Evolutionary conservation across 2,888 invertebrate genomes (phyloP).

Genomic region (Meiosimyza platycephala): DNA sequence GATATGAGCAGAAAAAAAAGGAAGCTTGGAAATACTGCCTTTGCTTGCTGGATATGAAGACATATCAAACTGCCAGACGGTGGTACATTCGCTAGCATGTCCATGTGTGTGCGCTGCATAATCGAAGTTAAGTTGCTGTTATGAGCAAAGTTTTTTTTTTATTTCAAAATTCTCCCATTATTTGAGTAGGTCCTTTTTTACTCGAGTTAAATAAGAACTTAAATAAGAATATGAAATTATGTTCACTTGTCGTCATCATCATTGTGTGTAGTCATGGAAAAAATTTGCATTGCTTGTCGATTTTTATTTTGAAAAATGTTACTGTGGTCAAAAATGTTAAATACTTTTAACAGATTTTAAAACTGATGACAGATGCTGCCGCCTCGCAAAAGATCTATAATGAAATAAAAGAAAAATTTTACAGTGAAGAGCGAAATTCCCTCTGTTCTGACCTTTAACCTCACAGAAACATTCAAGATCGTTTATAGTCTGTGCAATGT

Average conservation of each 20-base stretch:
- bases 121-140: no score
- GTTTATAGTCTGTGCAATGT: no score
- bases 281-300: constrained; percentile 4
- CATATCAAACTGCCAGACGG: constrained; percentile 1
- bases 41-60: constrained; percentile 18
- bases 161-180: neutral
- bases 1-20: neutral
- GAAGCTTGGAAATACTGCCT: constrained; percentile 9
- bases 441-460: no score
- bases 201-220: neutral
- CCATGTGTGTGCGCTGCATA: constrained; percentile 15
- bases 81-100: neutral
- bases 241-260: constrained; percentile 11
- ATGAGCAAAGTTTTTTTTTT: neutral
- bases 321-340: no score
- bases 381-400: no score
- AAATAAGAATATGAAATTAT: constrained; percentile 17
- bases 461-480: no score
- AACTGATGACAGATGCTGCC: no score
- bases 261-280: constrained; percentile 4
- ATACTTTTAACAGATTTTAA: no score
- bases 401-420: no score
- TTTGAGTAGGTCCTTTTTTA: neutral
- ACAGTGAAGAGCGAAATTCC: no score
- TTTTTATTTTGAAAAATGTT: no score